Percentiles rank a stretch among this genome's conserved stretches.
Conservation (phyloP, 2,797 vertebrate genomes). For the Siniperca scherzeri region DNA sequence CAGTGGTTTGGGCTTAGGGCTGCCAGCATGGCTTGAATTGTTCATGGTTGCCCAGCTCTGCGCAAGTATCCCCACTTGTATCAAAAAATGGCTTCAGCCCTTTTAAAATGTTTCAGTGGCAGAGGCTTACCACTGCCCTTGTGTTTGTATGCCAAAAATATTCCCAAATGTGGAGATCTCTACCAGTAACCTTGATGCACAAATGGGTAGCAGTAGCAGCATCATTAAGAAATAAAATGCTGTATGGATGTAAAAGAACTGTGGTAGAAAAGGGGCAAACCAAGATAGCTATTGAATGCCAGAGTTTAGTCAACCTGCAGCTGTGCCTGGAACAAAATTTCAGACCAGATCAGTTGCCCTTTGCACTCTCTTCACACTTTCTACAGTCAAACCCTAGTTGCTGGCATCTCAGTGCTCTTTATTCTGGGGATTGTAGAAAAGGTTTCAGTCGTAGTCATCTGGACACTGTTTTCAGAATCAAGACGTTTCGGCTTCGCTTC, state of each 20-base stretch:
- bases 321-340: background rate
- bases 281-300: background rate
- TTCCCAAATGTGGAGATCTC: no score
- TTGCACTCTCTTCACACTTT: constrained; percentile 3
- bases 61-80: no score
- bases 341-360: background rate
- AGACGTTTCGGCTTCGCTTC: no score
- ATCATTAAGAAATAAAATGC: background rate
- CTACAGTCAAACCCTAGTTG: background rate
- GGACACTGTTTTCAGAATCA: no score
- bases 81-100: background rate
- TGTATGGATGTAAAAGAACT: background rate
- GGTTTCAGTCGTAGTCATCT: no score
- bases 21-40: background rate
- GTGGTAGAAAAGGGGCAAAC: background rate
- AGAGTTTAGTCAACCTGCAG: background rate
- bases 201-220: background rate
- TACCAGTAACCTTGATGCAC: background rate
- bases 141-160: background rate
- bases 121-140: background rate
- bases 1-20: no score
- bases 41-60: background rate
- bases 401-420: background rate
- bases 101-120: no score
- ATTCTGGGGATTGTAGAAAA: no score